phyloP scores from a whole-genome alignment of 2,888 invertebrate species.

The Chloroclystis v-ata region DNA sequence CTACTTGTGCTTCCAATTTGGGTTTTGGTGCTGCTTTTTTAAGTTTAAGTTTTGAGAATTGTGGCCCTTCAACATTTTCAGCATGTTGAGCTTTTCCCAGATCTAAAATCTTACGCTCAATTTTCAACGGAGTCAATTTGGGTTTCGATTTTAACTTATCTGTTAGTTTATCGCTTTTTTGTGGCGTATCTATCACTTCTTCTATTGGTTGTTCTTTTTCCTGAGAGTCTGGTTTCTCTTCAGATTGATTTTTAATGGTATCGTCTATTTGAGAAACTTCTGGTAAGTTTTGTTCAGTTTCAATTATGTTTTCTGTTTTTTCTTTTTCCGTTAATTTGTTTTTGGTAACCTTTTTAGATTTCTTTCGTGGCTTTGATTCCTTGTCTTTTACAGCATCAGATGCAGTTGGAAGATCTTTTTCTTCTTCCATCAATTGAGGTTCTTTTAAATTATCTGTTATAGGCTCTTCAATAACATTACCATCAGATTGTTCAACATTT shows the following conservation, averaged over 20 bases:
- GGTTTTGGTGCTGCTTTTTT: slow-evolving; percentile 78
- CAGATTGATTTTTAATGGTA: too few relatives aligned
- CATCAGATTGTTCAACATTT: too few relatives aligned
- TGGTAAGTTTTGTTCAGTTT: too few relatives aligned
- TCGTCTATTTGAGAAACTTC: too few relatives aligned
- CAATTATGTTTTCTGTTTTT: neutral
- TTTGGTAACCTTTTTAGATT: slow-evolving; percentile 10
- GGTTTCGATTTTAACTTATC: too few relatives aligned
- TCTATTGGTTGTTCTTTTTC: slow-evolving; percentile 6
- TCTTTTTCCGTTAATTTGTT: slow-evolving; percentile 1
- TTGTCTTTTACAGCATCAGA: neutral
- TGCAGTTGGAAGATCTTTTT: too few relatives aligned
- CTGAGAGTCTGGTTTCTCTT: too few relatives aligned
- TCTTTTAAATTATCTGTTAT: too few relatives aligned
- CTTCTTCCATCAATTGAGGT: too few relatives aligned
- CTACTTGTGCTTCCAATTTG: slow-evolving; percentile 57
- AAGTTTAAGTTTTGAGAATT: slow-evolving; percentile 83
- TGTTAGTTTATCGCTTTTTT: slow-evolving; percentile 32
- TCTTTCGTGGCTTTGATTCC: slow-evolving; percentile 6
- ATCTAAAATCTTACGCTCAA: slow-evolving; percentile 81
- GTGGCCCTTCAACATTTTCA: slow-evolving; percentile 79
- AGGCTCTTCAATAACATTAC: too few relatives aligned
- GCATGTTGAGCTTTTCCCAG: slow-evolving; percentile 81
- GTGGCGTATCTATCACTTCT: slow-evolving; percentile 10
- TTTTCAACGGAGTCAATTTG: slow-evolving; percentile 74